Conservation (phyloP, 2,888 invertebrate species). For the Pachymerium ferrugineum region DNA sequence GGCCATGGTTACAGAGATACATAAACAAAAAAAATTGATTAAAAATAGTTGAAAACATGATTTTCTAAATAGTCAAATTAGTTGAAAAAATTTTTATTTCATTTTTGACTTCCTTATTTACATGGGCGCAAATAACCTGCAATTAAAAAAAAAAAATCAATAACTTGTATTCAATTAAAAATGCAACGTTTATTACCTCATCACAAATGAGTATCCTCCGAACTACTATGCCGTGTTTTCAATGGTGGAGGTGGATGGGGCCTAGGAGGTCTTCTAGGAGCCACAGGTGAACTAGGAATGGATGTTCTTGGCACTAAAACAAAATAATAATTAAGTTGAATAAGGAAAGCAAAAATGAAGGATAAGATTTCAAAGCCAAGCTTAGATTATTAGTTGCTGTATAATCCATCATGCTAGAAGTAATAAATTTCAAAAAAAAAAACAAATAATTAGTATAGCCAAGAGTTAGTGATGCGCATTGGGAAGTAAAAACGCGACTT, state of each 20-base stretch:
- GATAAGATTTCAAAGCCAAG: background rate
- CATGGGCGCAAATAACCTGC: no score
- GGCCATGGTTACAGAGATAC: no score
- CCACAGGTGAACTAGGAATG: background rate
- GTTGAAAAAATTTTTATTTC: no score
- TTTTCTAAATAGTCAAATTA: no score
- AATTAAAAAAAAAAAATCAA: no score
- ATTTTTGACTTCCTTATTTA: no score
- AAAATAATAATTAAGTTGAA: background rate
- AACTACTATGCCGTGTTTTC: background rate
- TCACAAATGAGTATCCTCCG: conserved; percentile 27
- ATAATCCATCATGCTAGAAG: background rate
- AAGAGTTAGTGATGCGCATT: background rate
- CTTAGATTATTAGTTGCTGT: background rate
- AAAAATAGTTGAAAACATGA: no score
- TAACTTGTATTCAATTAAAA: no score
- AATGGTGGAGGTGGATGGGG: conserved; percentile 13
- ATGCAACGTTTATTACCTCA: no score
- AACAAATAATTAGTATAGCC: no score
- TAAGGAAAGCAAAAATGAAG: background rate
- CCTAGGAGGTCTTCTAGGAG: background rate
- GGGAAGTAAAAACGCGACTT: background rate
- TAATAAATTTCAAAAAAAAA: no score
- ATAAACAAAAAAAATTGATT: no score
- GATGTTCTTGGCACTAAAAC: background rate